Evolutionary conservation across 2,113 vertebrate genomes (phyloP), one percentile per base, ranked within the genome.

Genomic region (Anoplopoma fimbria): DNA sequence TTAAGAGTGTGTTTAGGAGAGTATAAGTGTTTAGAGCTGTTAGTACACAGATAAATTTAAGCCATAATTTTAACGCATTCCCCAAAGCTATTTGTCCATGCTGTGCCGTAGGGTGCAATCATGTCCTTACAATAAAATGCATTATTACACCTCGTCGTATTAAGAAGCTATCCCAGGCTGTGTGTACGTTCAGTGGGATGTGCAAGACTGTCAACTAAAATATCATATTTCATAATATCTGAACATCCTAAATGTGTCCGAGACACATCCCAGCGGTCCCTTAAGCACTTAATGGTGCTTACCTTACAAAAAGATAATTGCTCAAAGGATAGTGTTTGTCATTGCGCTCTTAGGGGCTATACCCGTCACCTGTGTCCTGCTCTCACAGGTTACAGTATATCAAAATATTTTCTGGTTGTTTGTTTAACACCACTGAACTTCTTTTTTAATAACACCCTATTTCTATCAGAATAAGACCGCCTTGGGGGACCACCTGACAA

Each of bases 401-500:
- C 23, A 47, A 70, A 23, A 57, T 2, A 4, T 67, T 47, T 25
- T 75, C 1, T 57, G 33, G 14, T 72, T 29, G 17, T 47, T 49
- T 74, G 15, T 10, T 10, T 25, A 45, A 69, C n/a, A 40, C 51
- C 53, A 53, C 9, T 42, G 27, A 33, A 74, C 9, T 47, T 7
- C 12, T 25, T 36, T 40, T 65, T 65, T 40, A 25, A 36, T 2
- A 68, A 60, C 12, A 15, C 29, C 15, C 14, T 55, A 0, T 38
- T 82, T 42, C 82, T 80, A 92, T 33, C 42, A 96, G 98, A 96
- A 93, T 76, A 97, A 98, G 95, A 99, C 97, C 23, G 93, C 96
- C 86, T 95, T 99, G 79, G 97, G 97, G 65, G 97, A 98, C 57
- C 96, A 97, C 86, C 91, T 99, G 84, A 94, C 96, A 76, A 97